Evolutionary conservation across 2,797 vertebrate species (phyloP), one percentile per base, ranked within the genome.

Genomic region (Australoheros facetus): DNA sequence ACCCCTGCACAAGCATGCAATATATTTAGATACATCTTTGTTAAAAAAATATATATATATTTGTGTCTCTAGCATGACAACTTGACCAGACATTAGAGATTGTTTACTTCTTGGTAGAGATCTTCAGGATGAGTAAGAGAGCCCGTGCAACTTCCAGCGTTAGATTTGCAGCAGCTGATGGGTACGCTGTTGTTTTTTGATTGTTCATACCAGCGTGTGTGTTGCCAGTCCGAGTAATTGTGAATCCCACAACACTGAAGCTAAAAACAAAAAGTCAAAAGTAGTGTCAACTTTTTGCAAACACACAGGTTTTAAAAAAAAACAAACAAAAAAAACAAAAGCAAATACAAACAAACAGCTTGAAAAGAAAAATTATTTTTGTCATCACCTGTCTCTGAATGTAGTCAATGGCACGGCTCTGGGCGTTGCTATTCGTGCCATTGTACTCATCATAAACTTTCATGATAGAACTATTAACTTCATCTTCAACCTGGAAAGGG

Each of bases 331-430:
- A 12, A 39, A 26, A 45, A 66, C 28, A 42, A 19, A 21, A 39
- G 4, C 13, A 62, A 2, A 26, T 5, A 69, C 23, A 69, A 12
- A 3, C 2, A 60, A 26, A 42, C 13, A 2, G 13, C 34, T 37
- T 10, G 1, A 37, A 37, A 37, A 37, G 37, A 4, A 37, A 45
- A 6, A 3, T 21, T 17, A 48, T 26, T 23, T 73, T 17, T 55
- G 55, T 85, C 64, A 95, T 95, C 85, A 99, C 98, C 96, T 99
- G 98, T 90, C 96, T 97, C 93, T 99, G 98, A 79, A 98, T 93
- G 23, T 99, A 99, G 93, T 99, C 98, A 69, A 99, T 99, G 64
- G 97, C 97, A 26, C 98, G 97, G 79, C 98, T 99, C 60, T 97
- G 97, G 26, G 98, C 97, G 10, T 99, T 98, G 13, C 96, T 96